Conservation (phyloP, 2,888 invertebrate species). For the Teleogryllus oceanicus region DNA sequence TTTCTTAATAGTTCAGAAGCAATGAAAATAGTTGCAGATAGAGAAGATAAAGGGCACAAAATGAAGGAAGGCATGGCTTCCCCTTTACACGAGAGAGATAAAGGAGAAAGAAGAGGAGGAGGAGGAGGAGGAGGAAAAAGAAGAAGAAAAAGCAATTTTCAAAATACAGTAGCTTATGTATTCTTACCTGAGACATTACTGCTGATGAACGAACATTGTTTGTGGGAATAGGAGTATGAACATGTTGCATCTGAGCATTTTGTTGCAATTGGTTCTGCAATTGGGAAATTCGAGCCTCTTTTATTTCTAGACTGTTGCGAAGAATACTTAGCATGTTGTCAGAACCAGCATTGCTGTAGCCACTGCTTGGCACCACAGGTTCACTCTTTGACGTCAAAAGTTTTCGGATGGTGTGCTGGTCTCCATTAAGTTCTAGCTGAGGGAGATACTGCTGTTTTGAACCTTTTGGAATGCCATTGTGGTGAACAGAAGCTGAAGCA, state of each 20-base stretch:
- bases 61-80: too few relatives aligned
- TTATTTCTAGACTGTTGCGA: slow-evolving; percentile 65
- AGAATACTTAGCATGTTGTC: slow-evolving; percentile 66
- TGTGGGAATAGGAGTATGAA: not conserved
- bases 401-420: not conserved
- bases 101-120: too few relatives aligned
- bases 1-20: too few relatives aligned
- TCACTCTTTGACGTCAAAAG: slow-evolving; percentile 18
- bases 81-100: too few relatives aligned
- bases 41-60: too few relatives aligned
- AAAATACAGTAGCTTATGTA: not conserved
- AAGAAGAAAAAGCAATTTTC: not conserved
- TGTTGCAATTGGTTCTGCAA: slow-evolving; percentile 53
- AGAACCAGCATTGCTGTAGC: slow-evolving; percentile 27
- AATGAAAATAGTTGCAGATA: too few relatives aligned
- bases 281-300: slow-evolving; percentile 52
- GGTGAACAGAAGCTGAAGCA: not conserved
- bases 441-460: not conserved
- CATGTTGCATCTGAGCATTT: slow-evolving; percentile 46
- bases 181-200: not conserved
- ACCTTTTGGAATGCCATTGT: not conserved
- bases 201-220: not conserved
- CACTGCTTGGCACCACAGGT: slow-evolving; percentile 38
- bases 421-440: not conserved
- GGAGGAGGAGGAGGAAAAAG: not conserved